Conservation (phyloP, 2,888 invertebrate species). For the Amphipoea oculea region DNA sequence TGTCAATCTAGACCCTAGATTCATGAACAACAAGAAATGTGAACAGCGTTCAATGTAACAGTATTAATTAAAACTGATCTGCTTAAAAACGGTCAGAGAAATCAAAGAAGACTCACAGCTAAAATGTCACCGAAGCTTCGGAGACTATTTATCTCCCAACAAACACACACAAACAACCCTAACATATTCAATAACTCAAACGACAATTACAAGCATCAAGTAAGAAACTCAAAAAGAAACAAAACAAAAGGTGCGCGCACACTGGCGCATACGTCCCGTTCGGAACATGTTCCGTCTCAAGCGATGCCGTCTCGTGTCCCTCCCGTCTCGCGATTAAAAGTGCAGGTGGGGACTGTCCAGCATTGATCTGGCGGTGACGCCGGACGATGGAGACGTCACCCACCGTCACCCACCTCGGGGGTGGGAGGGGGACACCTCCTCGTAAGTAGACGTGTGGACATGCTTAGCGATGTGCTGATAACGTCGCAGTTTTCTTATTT, state of each 20-base stretch:
- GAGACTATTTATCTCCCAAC: not conserved
- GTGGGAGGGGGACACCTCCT: constrained; percentile 61
- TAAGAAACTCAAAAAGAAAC: constrained; percentile 44
- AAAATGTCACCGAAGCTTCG: not conserved
- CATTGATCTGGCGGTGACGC: constrained; percentile 88
- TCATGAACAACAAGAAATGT: not conserved
- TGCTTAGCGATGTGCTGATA: constrained; percentile 87
- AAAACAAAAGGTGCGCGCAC: constrained; percentile 70
- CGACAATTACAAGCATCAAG: constrained; percentile 51
- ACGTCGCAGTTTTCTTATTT: constrained; percentile 78
- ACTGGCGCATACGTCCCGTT: constrained; percentile 60
- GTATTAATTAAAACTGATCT: not conserved
- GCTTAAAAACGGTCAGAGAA: not conserved
- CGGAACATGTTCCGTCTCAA: constrained; percentile 59
- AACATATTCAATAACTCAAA: constrained; percentile 51
- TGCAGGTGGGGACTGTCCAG: constrained; percentile 89
- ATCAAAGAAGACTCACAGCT: not conserved
- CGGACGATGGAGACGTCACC: constrained; percentile 84
- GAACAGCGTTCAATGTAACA: not conserved
- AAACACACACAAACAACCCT: constrained; percentile 2
- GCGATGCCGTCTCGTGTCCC: constrained; percentile 62
- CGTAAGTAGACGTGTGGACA: constrained; percentile 82
- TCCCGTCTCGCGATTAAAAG: constrained; percentile 84
- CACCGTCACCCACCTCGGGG: constrained; percentile 41
- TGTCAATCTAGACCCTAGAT: not conserved